Evolutionary conservation across 2,888 invertebrate genomes (phyloP), one percentile per base, ranked within the genome.

Genomic region (Phorcus lineatus): DNA sequence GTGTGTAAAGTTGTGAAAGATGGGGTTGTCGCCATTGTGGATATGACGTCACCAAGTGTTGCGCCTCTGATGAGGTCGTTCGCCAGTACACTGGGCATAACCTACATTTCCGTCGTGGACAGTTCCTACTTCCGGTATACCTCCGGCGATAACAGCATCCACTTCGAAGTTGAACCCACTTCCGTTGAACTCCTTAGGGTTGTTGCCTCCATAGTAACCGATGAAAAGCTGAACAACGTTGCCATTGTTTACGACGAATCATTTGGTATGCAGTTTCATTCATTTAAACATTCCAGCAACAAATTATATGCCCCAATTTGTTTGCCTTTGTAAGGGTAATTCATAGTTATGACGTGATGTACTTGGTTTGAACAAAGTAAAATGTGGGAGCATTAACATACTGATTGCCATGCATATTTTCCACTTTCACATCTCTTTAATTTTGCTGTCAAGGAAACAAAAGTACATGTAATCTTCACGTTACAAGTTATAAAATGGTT

Each of bases 231-330:
- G 79, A 96, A 97, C 4, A 97, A 97, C 91, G 97, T 97, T 17
- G 98, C 97, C 7, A 96, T 99, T 75, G 94, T 99, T 70, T 98
- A 97, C 92, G 98, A 99, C 90, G 95, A 96, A 31, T 95, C 95
- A 55, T 98, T 97, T 91, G 96, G 97, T 97, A 92, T 90, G 94
- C 91, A 28, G 13, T 47, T 4, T 11, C 13, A 1, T 47, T 1
- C 11, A 47, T 47, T 6, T 47, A 47, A 11, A 47, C 13, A 4
- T 36, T 36, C 7, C 36, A 36, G 36, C 36, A 47, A 9, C 47
- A 47, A 47, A 47, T 9, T 47, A 47, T 11, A 47, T 47, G 9
- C 47, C 7, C 1, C 47, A 47, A 47, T 11, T 47, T 47, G 7
- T 36, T 36, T 36, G 36, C 36, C 7, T 7, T 4, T 36, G 36